phyloP scores from a whole-genome alignment of 53 echinoderm and acorn worm species.

The Actinopyga echinites region DNA sequence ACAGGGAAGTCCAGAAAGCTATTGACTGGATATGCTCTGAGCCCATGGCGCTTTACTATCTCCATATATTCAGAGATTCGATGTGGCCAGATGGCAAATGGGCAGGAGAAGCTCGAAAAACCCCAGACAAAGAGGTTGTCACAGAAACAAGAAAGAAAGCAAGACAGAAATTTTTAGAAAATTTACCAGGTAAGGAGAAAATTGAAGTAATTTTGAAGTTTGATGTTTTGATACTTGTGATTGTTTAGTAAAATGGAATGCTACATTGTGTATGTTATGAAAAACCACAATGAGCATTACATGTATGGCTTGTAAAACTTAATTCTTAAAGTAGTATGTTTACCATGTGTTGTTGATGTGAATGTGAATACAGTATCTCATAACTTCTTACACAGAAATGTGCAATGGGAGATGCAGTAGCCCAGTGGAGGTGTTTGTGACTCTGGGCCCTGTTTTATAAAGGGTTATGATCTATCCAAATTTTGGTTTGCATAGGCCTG shows the following conservation, averaged over 20 bases:
- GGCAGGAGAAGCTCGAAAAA: slow-evolving; percentile 50
- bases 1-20: slow-evolving; percentile 76
- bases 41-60: slow-evolving; percentile 85
- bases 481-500: too few relatives aligned
- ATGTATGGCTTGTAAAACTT: too few relatives aligned
- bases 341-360: too few relatives aligned
- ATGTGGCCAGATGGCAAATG: slow-evolving; percentile 92
- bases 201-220: not conserved
- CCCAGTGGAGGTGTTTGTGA: too few relatives aligned
- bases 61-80: slow-evolving; percentile 77
- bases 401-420: too few relatives aligned
- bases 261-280: not conserved
- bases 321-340: too few relatives aligned
- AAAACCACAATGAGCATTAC: too few relatives aligned
- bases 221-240: not conserved
- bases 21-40: slow-evolving; percentile 91
- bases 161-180: slow-evolving; percentile 82
- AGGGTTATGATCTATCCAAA: too few relatives aligned
- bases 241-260: not conserved
- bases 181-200: slow-evolving; percentile 65
- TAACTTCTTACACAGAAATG: too few relatives aligned
- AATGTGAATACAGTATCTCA: too few relatives aligned
- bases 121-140: slow-evolving; percentile 65
- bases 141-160: slow-evolving; percentile 76
- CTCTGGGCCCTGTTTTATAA: too few relatives aligned